Conservation (phyloP, 2,888 invertebrate genomes). For the Pandemis cinnamomeana region DNA sequence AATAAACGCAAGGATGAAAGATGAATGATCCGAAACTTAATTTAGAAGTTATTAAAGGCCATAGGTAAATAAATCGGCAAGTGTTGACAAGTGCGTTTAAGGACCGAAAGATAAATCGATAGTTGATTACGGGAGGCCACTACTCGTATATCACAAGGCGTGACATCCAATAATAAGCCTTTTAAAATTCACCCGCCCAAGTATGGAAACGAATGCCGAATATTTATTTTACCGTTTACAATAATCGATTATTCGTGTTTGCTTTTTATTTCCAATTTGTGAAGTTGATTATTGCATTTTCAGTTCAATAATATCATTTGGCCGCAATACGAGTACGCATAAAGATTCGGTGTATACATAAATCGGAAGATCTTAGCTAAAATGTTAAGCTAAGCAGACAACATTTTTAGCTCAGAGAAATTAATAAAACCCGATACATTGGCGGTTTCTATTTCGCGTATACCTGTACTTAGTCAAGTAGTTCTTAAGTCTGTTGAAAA, state of each 20-base stretch:
- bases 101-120: constrained; percentile 52
- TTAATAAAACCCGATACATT: no score
- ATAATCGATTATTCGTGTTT: constrained; percentile 55
- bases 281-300: constrained; percentile 16
- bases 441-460: no score
- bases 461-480: no score
- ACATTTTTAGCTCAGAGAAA: no score
- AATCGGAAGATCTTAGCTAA: no score
- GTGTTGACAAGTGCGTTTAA: neutral
- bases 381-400: no score
- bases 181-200: constrained; percentile 70
- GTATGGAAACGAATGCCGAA: constrained; percentile 64
- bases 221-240: constrained; percentile 65
- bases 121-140: constrained; percentile 56
- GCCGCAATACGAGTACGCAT: no score
- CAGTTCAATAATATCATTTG: neutral
- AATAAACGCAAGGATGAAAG: no score
- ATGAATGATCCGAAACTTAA: no score
- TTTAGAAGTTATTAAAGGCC: no score
- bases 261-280: constrained; percentile 42
- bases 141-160: constrained; percentile 57
- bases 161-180: constrained; percentile 68
- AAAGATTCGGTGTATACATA: no score
- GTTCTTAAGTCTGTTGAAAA: no score
- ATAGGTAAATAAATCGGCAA: neutral